Conservation (phyloP, 2,797 vertebrate species). For the Lophotriccus pileatus region DNA sequence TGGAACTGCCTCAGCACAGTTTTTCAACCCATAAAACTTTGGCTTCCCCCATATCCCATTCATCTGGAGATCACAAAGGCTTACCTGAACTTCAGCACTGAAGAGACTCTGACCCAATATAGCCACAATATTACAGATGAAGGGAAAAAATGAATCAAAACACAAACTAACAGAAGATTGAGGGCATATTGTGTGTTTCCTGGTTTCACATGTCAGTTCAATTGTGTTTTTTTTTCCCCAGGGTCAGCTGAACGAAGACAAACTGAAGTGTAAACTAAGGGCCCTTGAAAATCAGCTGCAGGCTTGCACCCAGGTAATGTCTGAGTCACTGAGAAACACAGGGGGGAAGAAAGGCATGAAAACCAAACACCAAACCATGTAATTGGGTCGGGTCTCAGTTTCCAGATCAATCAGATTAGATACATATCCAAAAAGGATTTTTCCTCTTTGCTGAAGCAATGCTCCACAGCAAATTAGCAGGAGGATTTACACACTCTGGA, state of each 20-base stretch:
- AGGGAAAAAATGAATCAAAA: not conserved
- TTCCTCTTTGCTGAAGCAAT: not conserved
- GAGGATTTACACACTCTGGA: not conserved
- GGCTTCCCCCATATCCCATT: not conserved
- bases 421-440: not conserved
- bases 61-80: fast-evolving
- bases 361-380: not conserved
- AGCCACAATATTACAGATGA: not conserved
- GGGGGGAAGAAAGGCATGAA: not conserved
- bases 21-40: not conserved
- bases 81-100: not conserved
- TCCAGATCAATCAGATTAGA: not conserved
- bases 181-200: not conserved
- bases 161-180: not conserved
- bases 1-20: not conserved
- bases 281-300: conserved; percentile 90
- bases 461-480: not conserved
- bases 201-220: not conserved
- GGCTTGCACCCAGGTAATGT: conserved; percentile 86
- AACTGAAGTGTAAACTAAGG: conserved; percentile 85
- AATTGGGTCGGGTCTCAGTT: not conserved
- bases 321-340: not conserved
- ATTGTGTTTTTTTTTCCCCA: conserved; percentile 48
- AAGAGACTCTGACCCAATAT: not conserved
- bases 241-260: conserved; percentile 89